phyloP scores from a whole-genome alignment of 2,797 vertebrate species.

The Anguilla pacifica region DNA sequence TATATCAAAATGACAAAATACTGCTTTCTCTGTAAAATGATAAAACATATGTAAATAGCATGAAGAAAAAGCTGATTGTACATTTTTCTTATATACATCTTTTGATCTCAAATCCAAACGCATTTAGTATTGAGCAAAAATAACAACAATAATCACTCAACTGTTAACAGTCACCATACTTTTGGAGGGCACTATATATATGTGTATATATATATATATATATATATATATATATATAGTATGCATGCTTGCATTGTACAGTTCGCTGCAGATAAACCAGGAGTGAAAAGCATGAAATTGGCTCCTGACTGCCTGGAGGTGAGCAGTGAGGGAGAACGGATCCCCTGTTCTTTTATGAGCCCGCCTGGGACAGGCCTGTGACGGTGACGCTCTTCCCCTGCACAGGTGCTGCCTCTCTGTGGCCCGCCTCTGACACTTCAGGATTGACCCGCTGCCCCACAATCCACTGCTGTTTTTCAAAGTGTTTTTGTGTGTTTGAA shows the following conservation, averaged over 20 bases:
- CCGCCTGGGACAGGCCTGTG: conserved; percentile 56
- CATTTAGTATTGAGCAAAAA: too few relatives aligned
- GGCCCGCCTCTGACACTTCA: not conserved
- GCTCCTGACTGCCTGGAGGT: conserved; percentile 36
- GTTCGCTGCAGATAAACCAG: conserved; percentile 45
- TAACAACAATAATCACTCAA: too few relatives aligned
- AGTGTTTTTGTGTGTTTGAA: not conserved
- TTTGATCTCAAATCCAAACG: too few relatives aligned
- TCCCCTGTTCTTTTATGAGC: conserved; percentile 11
- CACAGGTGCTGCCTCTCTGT: conserved; percentile 1
- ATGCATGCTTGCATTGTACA: conserved; percentile 29
- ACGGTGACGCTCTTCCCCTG: not conserved
- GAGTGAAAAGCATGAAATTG: conserved; percentile 64
- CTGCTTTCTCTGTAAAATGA: too few relatives aligned
- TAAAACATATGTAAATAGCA: too few relatives aligned
- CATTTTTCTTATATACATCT: not conserved
- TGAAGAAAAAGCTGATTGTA: too few relatives aligned
- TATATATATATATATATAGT: not conserved
- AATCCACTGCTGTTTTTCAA: not conserved
- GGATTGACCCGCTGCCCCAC: not conserved
- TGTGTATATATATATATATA: not conserved
- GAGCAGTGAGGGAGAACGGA: conserved; percentile 21
- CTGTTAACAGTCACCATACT: too few relatives aligned
- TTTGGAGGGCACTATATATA: too few relatives aligned
- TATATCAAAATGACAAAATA: too few relatives aligned